A percentile compares a stretch with the other conserved stretches of the same genome.
Evolutionary conservation across 2,888 invertebrate genomes (phyloP).

Genomic region (Gymnoscelis rufifasciata): DNA sequence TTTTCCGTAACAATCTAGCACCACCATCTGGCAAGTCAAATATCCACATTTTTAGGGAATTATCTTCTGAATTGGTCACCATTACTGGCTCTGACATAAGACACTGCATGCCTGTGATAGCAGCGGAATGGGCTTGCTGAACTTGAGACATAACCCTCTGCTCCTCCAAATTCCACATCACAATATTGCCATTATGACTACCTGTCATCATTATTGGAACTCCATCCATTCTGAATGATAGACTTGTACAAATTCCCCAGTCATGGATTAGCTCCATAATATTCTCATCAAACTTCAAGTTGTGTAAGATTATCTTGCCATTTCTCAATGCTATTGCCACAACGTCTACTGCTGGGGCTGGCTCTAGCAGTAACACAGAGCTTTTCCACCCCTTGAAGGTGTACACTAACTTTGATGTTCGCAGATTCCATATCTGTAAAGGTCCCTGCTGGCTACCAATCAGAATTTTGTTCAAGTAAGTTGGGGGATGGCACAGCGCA

Average conservation of each 20-base stretch:
- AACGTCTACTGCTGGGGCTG: conserved; percentile 95
- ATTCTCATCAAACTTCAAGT: conserved; percentile 90
- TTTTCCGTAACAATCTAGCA: conserved; percentile 86
- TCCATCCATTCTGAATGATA: conserved; percentile 93
- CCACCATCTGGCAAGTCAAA: conserved; percentile 96
- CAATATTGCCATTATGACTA: conserved; percentile 89
- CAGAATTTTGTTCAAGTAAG: conserved; percentile 96
- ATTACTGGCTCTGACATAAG: conserved; percentile 93
- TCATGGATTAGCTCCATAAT: conserved; percentile 93
- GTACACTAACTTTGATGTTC: conserved; percentile 85
- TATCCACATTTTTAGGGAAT: conserved; percentile 93
- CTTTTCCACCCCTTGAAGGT: conserved; percentile 87
- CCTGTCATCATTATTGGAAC: conserved; percentile 92
- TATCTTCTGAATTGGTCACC: conserved; percentile 95
- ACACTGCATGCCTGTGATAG: conserved; percentile 89
- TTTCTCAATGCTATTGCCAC: conserved; percentile 90
- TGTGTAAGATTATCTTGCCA: conserved; percentile 91
- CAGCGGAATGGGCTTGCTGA: conserved; percentile 85
- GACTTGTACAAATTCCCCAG: conserved; percentile 91
- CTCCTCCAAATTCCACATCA: conserved; percentile 96
- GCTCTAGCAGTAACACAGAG: conserved; percentile 85
- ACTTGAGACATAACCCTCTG: conserved; percentile 88
- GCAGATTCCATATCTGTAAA: conserved; percentile 94
- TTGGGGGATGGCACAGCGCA: conserved; percentile 92
- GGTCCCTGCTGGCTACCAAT: conserved; percentile 91